Evolutionary conservation across 53 echinoderm and acorn worm species (phyloP), one percentile per base, ranked within the genome.

Genomic region (Holothuria scabra): DNA sequence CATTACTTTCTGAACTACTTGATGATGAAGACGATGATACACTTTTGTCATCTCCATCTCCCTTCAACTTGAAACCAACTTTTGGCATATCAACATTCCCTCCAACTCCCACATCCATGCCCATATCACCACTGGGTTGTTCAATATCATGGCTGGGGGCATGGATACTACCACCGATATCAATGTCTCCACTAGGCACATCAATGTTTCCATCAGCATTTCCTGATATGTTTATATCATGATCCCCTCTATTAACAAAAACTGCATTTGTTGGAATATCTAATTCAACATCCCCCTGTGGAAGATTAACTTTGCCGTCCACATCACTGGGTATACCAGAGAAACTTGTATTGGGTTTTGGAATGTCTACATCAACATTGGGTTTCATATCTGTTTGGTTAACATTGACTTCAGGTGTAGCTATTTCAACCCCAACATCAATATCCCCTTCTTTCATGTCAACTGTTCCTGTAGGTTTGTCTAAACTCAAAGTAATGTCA

Each of bases 301-400:
- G 59, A 10, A 56, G 31, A 18, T 78, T 59, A 44, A 76, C 28
- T 23, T 22, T 28, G 20, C 41, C 76, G 52, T 56, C 76, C 48
- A 46, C 13, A 29, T 21, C 29, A 30, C 21, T 11, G n/a, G 24
- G 11, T 55, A 76, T 26, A 21, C 28, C 29, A 23, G 55, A 25
- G 9, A 7, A 8, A 9, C 52, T 26, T 14, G 14, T 3, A 74
- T 37, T 24, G 46, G 67, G 67, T 67, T 67, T 67, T 8, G 67
- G 41, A 74, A 74, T 74, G 46, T 83, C 83, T 31, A 75, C 83
- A 68, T 88, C 76, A 20, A 83, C 56, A 83, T 88, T 76, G 10
- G 88, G 74, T 66, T 83, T 88, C 16, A 66, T 52, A 19, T 74
- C 75, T 63, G 74, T 70, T 52, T 63, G 83, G 62, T 64, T 76